These are phyloP conservation scores for Calyptommatus sinebrachiatus DNA, from an alignment of 2,113 vertebrate genomes.

Conservation along the genomic window DNA sequence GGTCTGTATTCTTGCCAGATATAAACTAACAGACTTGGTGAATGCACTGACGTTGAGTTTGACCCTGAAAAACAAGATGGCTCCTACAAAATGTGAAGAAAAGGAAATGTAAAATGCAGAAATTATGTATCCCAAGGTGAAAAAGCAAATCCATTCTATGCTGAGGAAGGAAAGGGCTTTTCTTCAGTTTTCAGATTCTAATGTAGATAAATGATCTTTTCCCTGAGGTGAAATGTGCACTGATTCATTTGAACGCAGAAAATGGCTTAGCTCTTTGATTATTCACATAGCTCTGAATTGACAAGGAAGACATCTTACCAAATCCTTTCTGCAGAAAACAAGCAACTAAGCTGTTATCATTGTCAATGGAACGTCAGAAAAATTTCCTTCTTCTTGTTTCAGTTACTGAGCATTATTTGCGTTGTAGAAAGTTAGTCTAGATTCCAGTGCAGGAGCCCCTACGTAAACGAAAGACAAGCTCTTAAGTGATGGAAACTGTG, in stretches of 20 bases:
- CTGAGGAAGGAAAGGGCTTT: not conserved
- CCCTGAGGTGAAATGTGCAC: not conserved
- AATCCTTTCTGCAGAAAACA: conserved; percentile 10
- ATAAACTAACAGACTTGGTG: not conserved
- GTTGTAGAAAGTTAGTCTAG: not conserved
- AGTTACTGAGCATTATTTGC: not conserved
- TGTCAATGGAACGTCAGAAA: conserved; percentile 9
- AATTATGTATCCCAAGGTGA: not conserved
- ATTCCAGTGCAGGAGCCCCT: not conserved
- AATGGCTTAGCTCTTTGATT: not conserved
- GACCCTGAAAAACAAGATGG: not conserved
- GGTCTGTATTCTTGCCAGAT: not conserved
- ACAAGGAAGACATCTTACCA: conserved; percentile 11
- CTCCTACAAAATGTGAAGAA: not conserved
- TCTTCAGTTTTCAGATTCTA: not conserved
- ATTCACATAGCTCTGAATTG: conserved; percentile 2
- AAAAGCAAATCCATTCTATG: not conserved
- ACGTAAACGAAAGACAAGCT: not conserved
- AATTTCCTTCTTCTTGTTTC: not conserved
- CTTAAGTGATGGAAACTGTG: not conserved
- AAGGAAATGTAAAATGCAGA: not conserved
- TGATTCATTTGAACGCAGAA: conserved; percentile 13
- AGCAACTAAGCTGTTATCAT: not conserved
- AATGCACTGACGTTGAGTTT: not conserved
- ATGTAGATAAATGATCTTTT: not conserved